Conservation (phyloP, 2,797 vertebrate genomes). For the Discoglossus pictus region DNA sequence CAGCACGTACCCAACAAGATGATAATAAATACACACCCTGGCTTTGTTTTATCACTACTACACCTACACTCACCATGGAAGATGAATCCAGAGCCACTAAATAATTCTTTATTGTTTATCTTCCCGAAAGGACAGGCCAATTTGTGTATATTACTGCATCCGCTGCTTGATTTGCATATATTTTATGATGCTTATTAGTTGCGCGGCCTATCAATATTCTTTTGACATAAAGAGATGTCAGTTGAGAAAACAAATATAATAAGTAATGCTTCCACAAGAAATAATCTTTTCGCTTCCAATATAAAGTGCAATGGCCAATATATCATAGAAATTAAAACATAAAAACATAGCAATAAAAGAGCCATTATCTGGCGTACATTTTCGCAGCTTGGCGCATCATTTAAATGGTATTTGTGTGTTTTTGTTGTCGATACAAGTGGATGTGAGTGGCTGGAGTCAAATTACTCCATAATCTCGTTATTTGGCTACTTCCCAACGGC, state of each 20-base stretch:
- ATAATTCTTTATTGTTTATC: neutral
- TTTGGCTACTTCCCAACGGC: no score
- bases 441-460: no score
- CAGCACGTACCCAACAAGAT: no score
- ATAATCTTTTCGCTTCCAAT: neutral
- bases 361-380: no score
- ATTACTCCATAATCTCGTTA: no score
- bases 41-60: no score
- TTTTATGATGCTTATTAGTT: slow-evolving; percentile 2
- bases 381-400: no score
- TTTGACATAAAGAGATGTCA: slow-evolving; percentile 7
- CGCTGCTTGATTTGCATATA: neutral
- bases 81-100: neutral
- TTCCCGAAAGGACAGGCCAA: neutral
- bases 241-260: neutral
- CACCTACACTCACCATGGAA: neutral
- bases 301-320: neutral
- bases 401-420: no score
- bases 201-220: neutral
- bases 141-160: neutral
- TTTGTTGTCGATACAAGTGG: no score
- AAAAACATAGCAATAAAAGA: neutral
- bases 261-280: neutral
- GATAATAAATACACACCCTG: no score
- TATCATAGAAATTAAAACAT: slow-evolving; percentile 4